Base-by-base conservation (phyloP, 2,113 vertebrate species). In the Megaceryle maxima region DNA sequence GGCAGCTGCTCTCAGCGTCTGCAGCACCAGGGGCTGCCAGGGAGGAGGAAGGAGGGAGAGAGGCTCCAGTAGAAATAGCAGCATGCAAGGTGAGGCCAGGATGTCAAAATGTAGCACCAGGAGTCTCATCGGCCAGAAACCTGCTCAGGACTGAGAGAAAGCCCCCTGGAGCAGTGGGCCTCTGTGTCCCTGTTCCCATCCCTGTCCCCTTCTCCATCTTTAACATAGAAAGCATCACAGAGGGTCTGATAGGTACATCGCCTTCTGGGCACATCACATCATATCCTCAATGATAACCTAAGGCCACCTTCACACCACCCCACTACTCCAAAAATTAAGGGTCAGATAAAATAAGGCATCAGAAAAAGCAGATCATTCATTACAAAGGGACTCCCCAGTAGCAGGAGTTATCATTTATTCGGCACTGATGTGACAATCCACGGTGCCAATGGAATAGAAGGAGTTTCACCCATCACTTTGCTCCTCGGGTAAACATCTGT, bases 381-480 rank as follows among this genome's bases (percentile, higher is more conserved):
- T 24, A 39, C 39, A 44, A 57, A 26, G 3, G 1, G 8, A 7
- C 3, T 74, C 26, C 25, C 43, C 17, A 18, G 1, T 5, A n/a
- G 55, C 26, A 41, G 74, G 51, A 63, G 59, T 87, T 18, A 10
- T 51, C n/a, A 4, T 5, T n/a, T 33, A 2, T 48, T 50, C 41
- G 7, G 31, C 17, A 6, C 16, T 9, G 43, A n/a, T 0, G 9
- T 19, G 43, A 18, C 57, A 50, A 24, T 8, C 6, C n/a, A 1
- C 4, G 1, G 35, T 1, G 0, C 53, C 51, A 68, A 4, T 0
- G 3, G 74, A 44, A 39, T 8, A 29, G 44, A 2, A 50, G 37
- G 31, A 80, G 39, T 43, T 53, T 33, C 76, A 17, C 9, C 14
- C 13, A 18, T 4, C n/a, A 1, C 8, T 92, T 17, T 16, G 15